Evolutionary conservation across 2,113 vertebrate genomes (phyloP).

Genomic region (Calidris pygmaea): DNA sequence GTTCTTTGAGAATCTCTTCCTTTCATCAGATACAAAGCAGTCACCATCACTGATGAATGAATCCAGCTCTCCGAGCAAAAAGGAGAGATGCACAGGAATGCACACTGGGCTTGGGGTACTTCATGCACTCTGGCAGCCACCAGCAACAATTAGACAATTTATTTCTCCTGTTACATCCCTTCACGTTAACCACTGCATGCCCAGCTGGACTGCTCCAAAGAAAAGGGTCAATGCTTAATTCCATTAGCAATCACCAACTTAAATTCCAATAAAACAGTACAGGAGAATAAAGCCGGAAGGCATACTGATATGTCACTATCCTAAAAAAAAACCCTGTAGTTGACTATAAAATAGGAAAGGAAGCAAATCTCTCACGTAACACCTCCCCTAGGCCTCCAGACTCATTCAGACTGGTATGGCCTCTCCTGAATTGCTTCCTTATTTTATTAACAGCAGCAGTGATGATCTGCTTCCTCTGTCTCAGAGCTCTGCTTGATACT

Average conservation of each 20-base stretch:
- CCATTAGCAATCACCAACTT: background rate
- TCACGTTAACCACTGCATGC: conserved; percentile 9
- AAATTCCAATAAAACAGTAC: background rate
- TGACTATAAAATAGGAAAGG: background rate
- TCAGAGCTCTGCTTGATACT: background rate
- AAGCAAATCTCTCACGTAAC: background rate
- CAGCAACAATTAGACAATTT: conserved; percentile 9
- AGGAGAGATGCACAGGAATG: background rate
- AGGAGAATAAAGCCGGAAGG: background rate
- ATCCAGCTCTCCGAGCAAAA: conserved; percentile 19
- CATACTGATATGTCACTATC: background rate
- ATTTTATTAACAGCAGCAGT: background rate
- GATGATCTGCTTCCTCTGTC: background rate
- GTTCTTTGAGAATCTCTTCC: conserved; percentile 37
- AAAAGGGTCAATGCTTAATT: background rate
- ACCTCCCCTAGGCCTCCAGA: background rate
- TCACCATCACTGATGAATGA: background rate
- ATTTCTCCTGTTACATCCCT: background rate
- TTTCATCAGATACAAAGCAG: conserved; percentile 43
- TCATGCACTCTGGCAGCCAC: conserved; percentile 18
- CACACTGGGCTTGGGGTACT: background rate
- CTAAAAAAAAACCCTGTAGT: background rate
- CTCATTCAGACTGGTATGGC: background rate
- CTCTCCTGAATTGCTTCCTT: background rate
- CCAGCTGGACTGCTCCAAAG: background rate